phyloP scores from a whole-genome alignment of 2,797 vertebrate species.

The Vipera ursinii region DNA sequence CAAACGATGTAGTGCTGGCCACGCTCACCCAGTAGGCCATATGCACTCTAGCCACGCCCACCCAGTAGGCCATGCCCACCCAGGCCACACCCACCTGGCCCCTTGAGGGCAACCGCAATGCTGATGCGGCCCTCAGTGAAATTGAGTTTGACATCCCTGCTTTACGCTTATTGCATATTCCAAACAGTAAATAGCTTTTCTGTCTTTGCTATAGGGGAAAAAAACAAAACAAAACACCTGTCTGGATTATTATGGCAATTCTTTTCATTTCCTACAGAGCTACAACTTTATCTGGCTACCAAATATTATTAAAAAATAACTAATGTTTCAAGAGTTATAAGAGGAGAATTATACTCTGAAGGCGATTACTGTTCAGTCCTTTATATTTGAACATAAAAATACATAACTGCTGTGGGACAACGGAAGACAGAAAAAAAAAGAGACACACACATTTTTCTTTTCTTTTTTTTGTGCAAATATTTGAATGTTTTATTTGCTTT shows the following conservation, averaged over 20 bases:
- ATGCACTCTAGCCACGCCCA: too few species aligned
- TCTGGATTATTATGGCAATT: neutral
- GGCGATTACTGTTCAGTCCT: too few species aligned
- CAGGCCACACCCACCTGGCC: too few species aligned
- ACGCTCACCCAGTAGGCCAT: too few species aligned
- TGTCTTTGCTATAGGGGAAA: neutral
- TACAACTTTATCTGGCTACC: neutral
- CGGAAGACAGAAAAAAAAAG: neutral
- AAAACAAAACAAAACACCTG: too few species aligned
- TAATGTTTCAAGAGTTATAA: neutral
- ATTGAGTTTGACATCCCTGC: too few species aligned
- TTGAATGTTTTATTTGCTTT: neutral
- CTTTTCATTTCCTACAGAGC: neutral
- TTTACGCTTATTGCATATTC: neutral
- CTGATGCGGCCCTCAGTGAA: too few species aligned
- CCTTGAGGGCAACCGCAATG: too few species aligned
- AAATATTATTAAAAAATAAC: neutral
- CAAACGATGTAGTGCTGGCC: too few species aligned
- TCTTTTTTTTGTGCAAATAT: neutral
- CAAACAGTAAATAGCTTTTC: neutral
- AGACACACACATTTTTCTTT: neutral
- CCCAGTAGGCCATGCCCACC: too few species aligned
- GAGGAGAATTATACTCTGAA: neutral
- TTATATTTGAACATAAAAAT: neutral
- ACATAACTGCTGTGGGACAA: neutral